These are phyloP conservation scores for Colaptes auratus DNA, from an alignment of 2,113 vertebrate genomes.

Conservation along the genomic window DNA sequence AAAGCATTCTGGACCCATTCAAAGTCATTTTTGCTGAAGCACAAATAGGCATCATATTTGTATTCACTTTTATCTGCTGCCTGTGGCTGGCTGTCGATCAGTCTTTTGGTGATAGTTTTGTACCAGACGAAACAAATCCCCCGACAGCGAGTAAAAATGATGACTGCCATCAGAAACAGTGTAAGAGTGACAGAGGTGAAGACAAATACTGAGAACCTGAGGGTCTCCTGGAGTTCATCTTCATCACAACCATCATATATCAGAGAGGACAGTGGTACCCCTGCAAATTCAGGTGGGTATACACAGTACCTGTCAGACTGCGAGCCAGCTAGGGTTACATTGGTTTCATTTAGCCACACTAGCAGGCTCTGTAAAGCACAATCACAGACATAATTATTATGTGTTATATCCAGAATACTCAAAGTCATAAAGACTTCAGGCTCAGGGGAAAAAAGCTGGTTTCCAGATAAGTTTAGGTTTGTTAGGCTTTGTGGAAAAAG, in stretches of 20 bases:
- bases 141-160: constrained; percentile 70
- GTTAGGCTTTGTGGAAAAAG: constrained; percentile 80
- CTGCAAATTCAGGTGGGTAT: constrained; percentile 71
- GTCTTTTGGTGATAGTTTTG: constrained; percentile 60
- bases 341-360: constrained; percentile 82
- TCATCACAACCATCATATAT: constrained; percentile 47
- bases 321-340: constrained; percentile 64
- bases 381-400: constrained; percentile 84
- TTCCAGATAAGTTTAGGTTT: constrained; percentile 78
- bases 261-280: constrained; percentile 54
- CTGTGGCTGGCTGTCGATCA: constrained; percentile 40
- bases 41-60: constrained; percentile 86
- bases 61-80: background rate
- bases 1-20: constrained; percentile 86
- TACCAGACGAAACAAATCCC: constrained; percentile 82
- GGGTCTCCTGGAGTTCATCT: constrained; percentile 69
- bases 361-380: constrained; percentile 80
- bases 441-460: constrained; percentile 83
- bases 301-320: constrained; percentile 67
- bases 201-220: constrained; percentile 78
- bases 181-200: constrained; percentile 29
- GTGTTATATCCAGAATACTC: constrained; percentile 70
- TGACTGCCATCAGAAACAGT: background rate
- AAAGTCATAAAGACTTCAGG: constrained; percentile 78
- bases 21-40: constrained; percentile 86